These are phyloP conservation scores for Parelbella ahira DNA, from an alignment of 2,888 invertebrate genomes.

Conservation along the genomic window DNA sequence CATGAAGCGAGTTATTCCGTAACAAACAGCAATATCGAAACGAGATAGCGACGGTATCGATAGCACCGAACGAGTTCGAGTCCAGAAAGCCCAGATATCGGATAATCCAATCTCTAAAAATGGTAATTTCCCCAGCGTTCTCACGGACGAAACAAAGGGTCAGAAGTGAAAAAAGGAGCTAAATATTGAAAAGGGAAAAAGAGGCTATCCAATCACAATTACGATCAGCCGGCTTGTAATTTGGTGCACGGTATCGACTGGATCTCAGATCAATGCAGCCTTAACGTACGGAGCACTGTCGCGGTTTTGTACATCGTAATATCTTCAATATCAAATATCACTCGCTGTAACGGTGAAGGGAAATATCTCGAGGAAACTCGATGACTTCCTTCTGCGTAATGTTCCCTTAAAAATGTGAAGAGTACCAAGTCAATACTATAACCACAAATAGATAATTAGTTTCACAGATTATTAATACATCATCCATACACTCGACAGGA, in stretches of 20 bases:
- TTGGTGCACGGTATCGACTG: slow-evolving; percentile 38
- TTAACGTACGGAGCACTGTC: too few species aligned
- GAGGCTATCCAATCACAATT: slow-evolving; percentile 75
- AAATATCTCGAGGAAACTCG: too few species aligned
- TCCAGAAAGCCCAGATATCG: slow-evolving; percentile 50
- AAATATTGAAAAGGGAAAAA: slow-evolving; percentile 49
- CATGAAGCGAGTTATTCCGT: slow-evolving; percentile 54
- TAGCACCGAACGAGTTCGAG: slow-evolving; percentile 49
- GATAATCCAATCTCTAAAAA: slow-evolving; percentile 77
- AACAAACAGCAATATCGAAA: slow-evolving; percentile 46
- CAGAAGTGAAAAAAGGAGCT: slow-evolving; percentile 49
- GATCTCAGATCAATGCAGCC: slow-evolving; percentile 15
- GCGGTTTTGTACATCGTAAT: too few species aligned
- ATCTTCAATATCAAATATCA: too few species aligned
- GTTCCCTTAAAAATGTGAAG: too few species aligned
- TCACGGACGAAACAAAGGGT: slow-evolving; percentile 72
- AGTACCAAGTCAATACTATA: too few species aligned
- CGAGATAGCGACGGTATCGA: slow-evolving; percentile 48
- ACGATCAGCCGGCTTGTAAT: slow-evolving; percentile 50
- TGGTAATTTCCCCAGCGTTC: slow-evolving; percentile 73
- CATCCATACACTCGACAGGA: too few species aligned
- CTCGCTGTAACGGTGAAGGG: too few species aligned
- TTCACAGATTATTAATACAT: too few species aligned
- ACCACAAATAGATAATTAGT: too few species aligned
- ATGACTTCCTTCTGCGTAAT: too few species aligned